Evolutionary conservation across 2,888 invertebrate species (phyloP).

Genomic region (Carpatolechia fugitivella): DNA sequence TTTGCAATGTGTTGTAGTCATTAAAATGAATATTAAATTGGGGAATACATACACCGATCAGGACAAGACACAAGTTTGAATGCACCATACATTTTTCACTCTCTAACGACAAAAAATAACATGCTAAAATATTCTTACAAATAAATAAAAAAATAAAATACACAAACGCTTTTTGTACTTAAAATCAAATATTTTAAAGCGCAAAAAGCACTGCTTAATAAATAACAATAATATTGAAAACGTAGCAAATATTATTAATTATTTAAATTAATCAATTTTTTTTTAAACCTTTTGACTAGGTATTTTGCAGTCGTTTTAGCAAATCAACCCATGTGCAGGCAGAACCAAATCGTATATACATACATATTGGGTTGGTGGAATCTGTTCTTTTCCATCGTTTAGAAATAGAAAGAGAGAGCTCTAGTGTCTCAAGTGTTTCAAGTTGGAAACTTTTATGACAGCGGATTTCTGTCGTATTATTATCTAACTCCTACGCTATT

Average conservation of each 20-base stretch:
- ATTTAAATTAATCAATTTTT: constrained; percentile 13
- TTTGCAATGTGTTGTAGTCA: too few species aligned
- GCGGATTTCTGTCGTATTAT: too few species aligned
- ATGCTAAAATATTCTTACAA: constrained; percentile 25
- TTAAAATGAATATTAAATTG: too few species aligned
- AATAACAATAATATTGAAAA: background rate
- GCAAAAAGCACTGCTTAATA: constrained; percentile 30
- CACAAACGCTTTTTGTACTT: constrained; percentile 33
- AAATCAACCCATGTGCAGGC: constrained; percentile 35
- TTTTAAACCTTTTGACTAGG: constrained; percentile 28
- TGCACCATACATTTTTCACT: background rate
- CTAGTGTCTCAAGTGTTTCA: too few species aligned
- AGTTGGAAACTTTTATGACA: too few species aligned
- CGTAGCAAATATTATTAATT: constrained; percentile 8
- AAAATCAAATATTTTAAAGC: constrained; percentile 20
- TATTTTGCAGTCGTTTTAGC: constrained; percentile 31
- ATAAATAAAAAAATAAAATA: constrained; percentile 14
- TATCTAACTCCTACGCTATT: too few species aligned
- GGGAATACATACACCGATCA: too few species aligned
- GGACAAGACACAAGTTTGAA: constrained; percentile 7
- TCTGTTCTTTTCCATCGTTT: background rate
- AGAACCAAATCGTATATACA: constrained; percentile 28
- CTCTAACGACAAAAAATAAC: constrained; percentile 13
- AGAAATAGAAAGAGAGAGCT: too few species aligned
- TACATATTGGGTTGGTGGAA: constrained; percentile 25